Percentiles rank a stretch among this genome's conserved stretches.
These are phyloP conservation scores for Philopotamus ludificatus DNA, from an alignment of 1,140 invertebrate species.

Conservation along the genomic window DNA sequence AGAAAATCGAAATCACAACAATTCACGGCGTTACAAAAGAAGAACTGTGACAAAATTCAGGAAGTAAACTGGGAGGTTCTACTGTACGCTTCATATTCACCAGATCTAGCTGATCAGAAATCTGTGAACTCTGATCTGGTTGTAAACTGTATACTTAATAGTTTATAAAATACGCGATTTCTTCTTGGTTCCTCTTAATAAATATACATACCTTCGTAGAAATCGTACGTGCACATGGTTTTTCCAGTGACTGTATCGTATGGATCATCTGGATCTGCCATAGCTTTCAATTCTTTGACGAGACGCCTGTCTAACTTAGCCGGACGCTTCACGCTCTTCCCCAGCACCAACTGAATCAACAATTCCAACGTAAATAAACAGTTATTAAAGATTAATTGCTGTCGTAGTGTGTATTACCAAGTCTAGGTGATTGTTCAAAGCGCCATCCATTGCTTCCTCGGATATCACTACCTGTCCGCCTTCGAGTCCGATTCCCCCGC, in stretches of 20 bases:
- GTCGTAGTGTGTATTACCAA: slow-evolving; percentile 53
- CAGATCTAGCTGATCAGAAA: too few relatives aligned
- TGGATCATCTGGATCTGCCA: slow-evolving; percentile 74
- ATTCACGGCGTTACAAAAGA: too few relatives aligned
- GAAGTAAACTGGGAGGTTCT: too few relatives aligned
- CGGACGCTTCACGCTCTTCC: slow-evolving; percentile 78
- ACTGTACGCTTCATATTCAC: too few relatives aligned
- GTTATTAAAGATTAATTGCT: background rate
- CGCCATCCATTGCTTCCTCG: slow-evolving; percentile 81
- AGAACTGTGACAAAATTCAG: too few relatives aligned
- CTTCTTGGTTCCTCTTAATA: too few relatives aligned
- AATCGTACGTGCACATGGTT: slow-evolving; percentile 95
- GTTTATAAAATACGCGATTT: too few relatives aligned
- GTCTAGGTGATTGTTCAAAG: slow-evolving; percentile 68
- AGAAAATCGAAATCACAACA: too few relatives aligned
- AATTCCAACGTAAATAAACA: background rate
- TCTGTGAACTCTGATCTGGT: too few relatives aligned
- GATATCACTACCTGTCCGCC: slow-evolving; percentile 87
- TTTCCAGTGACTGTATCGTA: slow-evolving; percentile 87
- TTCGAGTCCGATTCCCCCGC: slow-evolving; percentile 88
- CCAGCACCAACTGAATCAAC: slow-evolving; percentile 76
- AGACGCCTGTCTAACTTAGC: slow-evolving; percentile 81
- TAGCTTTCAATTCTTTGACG: slow-evolving; percentile 71
- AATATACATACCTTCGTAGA: slow-evolving; percentile 84
- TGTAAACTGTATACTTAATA: too few relatives aligned